Base-by-base conservation (phyloP, 64 coral and sea anemone genomes). In the Platygyra sinensis region DNA sequence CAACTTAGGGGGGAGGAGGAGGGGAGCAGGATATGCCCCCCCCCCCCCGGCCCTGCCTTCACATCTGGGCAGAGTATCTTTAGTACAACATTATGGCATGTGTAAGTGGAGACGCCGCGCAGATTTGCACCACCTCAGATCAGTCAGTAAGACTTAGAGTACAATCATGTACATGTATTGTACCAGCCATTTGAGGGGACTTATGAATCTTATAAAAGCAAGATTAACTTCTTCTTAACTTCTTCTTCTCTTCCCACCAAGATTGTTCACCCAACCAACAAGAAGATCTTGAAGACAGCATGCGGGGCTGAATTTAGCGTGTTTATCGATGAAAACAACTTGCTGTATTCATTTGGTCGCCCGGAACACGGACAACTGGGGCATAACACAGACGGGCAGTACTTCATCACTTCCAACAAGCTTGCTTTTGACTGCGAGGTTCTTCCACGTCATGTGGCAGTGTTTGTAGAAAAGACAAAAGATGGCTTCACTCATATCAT, bases 301-400 rank as follows among this genome's bases (percentile, higher is more conserved):
- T 96, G 95, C 59, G 95, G 95, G 11, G 92, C 92, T 28, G 95
- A 96, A 42, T 96, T 96, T 62, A 96, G 95, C 75, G 94, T 96
- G 95, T 90, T 96, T 51, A 77, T 96, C 75, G 95, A 96, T 76
- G 95, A 96, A 73, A 74, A 91, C 42, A 91, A 88, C 60, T 49
- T 80, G 27, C 76, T 96, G 1, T 96, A 90, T 76, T 96, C 95
- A 49, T 96, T 96, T 52, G 95, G 95, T 17, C 90, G 95, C 31
- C 95, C 95, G 9, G 95, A 96, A 50, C 52, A 96, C 27, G 95
- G 95, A 8, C 95, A 96, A 50, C 88, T 96, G 18, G 95, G 95
- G 0, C 95, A 96, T 64, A 96, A 96, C 77, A 96, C 95, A 51
- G 95, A 96, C 28, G 95, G 95, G 12, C 95, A 96, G 71, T 94